phyloP scores from a whole-genome alignment of 35 echinoderm and acorn worm species.

The Chiridota heheva region DNA sequence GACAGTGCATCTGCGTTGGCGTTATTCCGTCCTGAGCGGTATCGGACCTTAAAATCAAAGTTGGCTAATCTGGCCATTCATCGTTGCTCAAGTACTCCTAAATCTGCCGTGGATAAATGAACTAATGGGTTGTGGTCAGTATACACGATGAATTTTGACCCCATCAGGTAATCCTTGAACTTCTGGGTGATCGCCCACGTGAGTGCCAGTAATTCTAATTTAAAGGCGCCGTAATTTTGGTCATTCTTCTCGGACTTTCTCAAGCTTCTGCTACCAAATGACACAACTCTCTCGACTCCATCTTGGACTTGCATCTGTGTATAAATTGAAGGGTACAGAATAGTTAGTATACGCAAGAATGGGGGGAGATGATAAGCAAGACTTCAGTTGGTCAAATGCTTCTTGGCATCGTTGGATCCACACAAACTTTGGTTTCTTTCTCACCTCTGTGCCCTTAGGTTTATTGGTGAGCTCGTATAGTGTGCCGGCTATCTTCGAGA shows the following conservation, averaged over 20 bases:
- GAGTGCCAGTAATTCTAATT: constrained; percentile 9
- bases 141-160: background rate
- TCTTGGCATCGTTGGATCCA: constrained; percentile 32
- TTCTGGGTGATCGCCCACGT: constrained; percentile 22
- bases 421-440: background rate
- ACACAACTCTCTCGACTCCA: background rate
- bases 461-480: constrained; percentile 33
- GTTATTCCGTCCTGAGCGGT: constrained; percentile 1
- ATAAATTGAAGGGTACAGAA: constrained; percentile 13
- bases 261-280: constrained; percentile 20
- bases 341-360: constrained; percentile 39
- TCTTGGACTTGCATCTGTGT: constrained; percentile 40
- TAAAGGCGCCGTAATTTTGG: constrained; percentile 22
- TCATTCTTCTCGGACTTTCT: constrained; percentile 1
- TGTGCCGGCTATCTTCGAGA: constrained; percentile 33
- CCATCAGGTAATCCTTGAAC: background rate
- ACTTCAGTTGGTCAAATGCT: constrained; percentile 33
- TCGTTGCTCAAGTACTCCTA: background rate
- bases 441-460: background rate
- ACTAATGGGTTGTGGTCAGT: constrained; percentile 30
- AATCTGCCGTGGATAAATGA: background rate
- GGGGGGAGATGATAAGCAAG: constrained; percentile 13
- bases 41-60: background rate
- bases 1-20: constrained; percentile 18
- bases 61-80: constrained; percentile 25